Percentiles rank a stretch among this genome's conserved stretches.
These are phyloP conservation scores for Adineta ricciae DNA, from an alignment of 2,888 invertebrate species.

Conservation along the genomic window DNA sequence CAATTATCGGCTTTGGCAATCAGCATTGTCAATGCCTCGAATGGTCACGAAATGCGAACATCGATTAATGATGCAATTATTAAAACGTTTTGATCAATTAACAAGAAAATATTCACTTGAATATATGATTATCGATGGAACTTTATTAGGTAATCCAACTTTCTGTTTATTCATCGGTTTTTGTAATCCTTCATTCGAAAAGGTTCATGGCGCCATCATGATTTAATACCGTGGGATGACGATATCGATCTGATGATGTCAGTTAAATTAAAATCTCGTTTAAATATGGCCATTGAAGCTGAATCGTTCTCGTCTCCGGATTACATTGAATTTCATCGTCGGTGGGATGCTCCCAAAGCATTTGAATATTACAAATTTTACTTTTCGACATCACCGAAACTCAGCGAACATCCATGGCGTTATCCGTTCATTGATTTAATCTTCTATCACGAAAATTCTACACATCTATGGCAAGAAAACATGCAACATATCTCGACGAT, in stretches of 20 bases:
- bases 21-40: not conserved
- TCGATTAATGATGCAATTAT: slow-evolving; percentile 16
- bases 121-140: slow-evolving; percentile 17
- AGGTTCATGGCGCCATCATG: slow-evolving; percentile 16
- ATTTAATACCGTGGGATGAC: slow-evolving; percentile 18
- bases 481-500: not conserved
- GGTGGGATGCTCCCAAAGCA: not conserved
- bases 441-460: slow-evolving; percentile 8
- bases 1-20: not conserved
- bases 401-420: not conserved
- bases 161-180: too few relatives aligned
- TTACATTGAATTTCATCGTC: slow-evolving; percentile 17
- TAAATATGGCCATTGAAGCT: not conserved
- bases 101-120: not conserved
- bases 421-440: slow-evolving; percentile 8
- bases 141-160: not conserved
- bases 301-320: not conserved
- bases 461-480: slow-evolving; percentile 16
- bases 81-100: slow-evolving; percentile 3
- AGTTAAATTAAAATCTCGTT: not conserved
- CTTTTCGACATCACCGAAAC: not conserved
- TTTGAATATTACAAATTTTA: slow-evolving; percentile 23
- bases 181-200: not conserved
- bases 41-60: not conserved
- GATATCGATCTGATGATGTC: slow-evolving; percentile 14